Evolutionary conservation across 2,888 invertebrate genomes (phyloP).

Genomic region (Busseola fusca): DNA sequence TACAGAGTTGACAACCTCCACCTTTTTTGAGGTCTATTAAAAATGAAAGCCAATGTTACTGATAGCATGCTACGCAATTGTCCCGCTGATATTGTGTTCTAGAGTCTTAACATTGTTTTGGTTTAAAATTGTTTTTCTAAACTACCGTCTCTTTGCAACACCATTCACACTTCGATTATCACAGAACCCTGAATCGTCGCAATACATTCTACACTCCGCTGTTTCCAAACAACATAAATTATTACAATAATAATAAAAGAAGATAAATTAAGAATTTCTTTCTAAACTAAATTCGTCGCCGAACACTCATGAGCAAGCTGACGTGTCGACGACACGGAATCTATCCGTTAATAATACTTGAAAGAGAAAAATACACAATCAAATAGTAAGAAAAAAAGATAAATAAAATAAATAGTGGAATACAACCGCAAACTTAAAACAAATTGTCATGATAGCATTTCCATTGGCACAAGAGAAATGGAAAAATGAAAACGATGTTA

Average conservation of each 20-base stretch:
- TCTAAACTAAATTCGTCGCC: slow-evolving; percentile 40
- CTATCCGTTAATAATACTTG: slow-evolving; percentile 44
- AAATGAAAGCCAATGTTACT: not conserved
- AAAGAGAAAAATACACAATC: slow-evolving; percentile 58
- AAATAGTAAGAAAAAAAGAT: slow-evolving; percentile 61
- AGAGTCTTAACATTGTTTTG: slow-evolving; percentile 50
- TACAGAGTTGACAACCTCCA: no score
- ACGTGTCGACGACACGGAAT: slow-evolving; percentile 42
- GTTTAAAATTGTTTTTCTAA: slow-evolving; percentile 56
- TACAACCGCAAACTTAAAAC: slow-evolving; percentile 70
- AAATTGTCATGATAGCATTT: slow-evolving; percentile 82
- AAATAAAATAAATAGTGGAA: slow-evolving; percentile 77
- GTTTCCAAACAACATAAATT: slow-evolving; percentile 68
- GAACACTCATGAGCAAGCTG: slow-evolving; percentile 27
- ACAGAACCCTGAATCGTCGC: slow-evolving; percentile 79
- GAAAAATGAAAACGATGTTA: slow-evolving; percentile 66
- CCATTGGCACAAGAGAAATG: slow-evolving; percentile 84
- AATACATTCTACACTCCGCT: slow-evolving; percentile 62
- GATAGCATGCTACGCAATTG: not conserved
- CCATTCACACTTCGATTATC: slow-evolving; percentile 74
- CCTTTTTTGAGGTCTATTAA: no score
- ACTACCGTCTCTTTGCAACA: slow-evolving; percentile 64
- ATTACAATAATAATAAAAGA: slow-evolving; percentile 55
- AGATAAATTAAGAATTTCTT: slow-evolving; percentile 56
- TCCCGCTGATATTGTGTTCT: slow-evolving; percentile 43